Base-by-base conservation (phyloP, 2,113 vertebrate genomes). In the Pterocles gutturalis region DNA sequence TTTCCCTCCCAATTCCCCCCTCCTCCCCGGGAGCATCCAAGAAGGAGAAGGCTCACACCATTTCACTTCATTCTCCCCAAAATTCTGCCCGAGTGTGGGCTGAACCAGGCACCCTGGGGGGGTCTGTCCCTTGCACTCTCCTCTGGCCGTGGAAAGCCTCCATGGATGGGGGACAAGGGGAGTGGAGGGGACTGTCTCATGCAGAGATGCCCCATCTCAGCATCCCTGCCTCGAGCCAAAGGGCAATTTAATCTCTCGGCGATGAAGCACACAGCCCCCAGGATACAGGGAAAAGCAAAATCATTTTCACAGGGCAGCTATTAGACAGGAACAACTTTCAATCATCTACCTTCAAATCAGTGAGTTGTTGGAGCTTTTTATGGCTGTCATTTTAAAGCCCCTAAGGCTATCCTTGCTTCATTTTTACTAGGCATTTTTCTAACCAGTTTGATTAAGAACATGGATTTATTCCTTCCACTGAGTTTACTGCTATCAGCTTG, bases 31-130 rank as follows among this genome's bases (percentile, higher is more conserved):
- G 45, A 66, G 22, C 33, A 43, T 3, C 57, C 5, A 0, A 57
- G 29, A 0, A 0, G 55, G 54, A 69, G 60, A 49, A 25, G 18
- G 24, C 16, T 75, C 57, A 51, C 4, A 6, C 9, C 5, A 0
- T 31, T 85, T 26, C 1, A 1, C 55, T 66, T 73, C 15, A 21
- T 62, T 60, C 48, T 67, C n/a, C 57, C 71, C 34, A 45, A 45
- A 62, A 49, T 29, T 62, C 65, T 82, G 38, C 65, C 33, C 2
- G 11, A 11, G 9, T 1, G 3, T 28, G 64, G 48, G 20, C 79
- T 55, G 83, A 64, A 49, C 7, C 3, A 6, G n/a, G 31, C 53
- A 25, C 11, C 25, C 13, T 7, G 2, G 25, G 26, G 34, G 34
- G 6, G 16, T n/a, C 25, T 55, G n/a, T 5, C 75, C 71, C 45